These are phyloP conservation scores for Carassius carassius DNA, from an alignment of 2,113 vertebrate species.

Conservation along the genomic window DNA sequence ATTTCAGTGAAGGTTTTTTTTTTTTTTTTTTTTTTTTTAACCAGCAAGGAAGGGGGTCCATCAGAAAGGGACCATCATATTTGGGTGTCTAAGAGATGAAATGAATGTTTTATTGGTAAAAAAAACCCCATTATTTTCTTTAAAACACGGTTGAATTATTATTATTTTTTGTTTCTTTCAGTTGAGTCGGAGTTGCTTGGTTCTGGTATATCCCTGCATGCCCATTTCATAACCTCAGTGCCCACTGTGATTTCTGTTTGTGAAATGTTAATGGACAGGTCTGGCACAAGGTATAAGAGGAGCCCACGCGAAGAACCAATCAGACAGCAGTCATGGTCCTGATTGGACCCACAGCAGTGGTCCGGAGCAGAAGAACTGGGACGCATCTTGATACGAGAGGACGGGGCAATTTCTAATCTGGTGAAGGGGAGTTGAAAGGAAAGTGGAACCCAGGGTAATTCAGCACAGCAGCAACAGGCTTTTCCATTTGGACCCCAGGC, in stretches of 20 bases:
- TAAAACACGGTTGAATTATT: neutral
- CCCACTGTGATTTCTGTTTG: slow-evolving; percentile 23
- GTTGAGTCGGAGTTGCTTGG: neutral
- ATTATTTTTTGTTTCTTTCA: neutral
- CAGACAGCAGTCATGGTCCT: slow-evolving; percentile 39
- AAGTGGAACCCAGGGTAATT: slow-evolving; percentile 48
- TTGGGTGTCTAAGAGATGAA: neutral
- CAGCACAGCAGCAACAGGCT: slow-evolving; percentile 32
- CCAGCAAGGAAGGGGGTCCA: too few relatives aligned
- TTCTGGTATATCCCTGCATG: slow-evolving; percentile 3
- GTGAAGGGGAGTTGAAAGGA: slow-evolving; percentile 32
- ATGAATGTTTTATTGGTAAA: neutral
- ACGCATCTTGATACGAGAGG: slow-evolving; percentile 17
- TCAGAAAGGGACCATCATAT: neutral
- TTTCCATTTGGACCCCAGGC: slow-evolving; percentile 38
- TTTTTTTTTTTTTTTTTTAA: too few relatives aligned
- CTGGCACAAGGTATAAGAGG: neutral
- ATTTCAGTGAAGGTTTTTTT: too few relatives aligned
- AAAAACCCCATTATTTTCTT: neutral
- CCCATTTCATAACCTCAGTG: slow-evolving; percentile 26
- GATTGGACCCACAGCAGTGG: slow-evolving; percentile 28
- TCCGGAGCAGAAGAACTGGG: neutral
- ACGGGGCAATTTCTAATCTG: slow-evolving; percentile 30
- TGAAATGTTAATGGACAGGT: slow-evolving; percentile 43
- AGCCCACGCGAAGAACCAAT: slow-evolving; percentile 19